These are phyloP conservation scores for Creontiades dilutus DNA, from an alignment of 2,888 invertebrate genomes.

Conservation along the genomic window DNA sequence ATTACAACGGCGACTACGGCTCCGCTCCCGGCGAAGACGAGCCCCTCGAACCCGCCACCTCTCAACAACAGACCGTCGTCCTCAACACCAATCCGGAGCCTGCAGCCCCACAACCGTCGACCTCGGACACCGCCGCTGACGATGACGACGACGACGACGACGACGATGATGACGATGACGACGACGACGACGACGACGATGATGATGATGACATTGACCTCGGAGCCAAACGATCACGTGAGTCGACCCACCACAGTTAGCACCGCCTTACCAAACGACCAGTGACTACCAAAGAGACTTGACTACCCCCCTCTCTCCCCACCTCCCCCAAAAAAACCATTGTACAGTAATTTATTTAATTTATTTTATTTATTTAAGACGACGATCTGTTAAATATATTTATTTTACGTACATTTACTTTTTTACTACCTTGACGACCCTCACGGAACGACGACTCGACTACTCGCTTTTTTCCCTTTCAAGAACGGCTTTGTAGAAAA, in stretches of 20 bases:
- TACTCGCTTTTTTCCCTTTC: not conserved
- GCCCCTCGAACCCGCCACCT: constrained; percentile 78
- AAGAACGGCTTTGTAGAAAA: constrained; percentile 5
- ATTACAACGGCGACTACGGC: constrained; percentile 77
- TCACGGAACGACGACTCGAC: constrained; percentile 26
- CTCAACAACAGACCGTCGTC: constrained; percentile 77
- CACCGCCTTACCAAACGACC: constrained; percentile 68
- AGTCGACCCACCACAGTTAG: constrained; percentile 82
- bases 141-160: constrained; percentile 79
- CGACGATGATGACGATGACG: constrained; percentile 79
- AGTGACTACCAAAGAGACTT: constrained; percentile 72
- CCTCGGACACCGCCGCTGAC: constrained; percentile 76
- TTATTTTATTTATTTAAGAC: constrained; percentile 70
- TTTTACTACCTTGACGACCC: constrained; percentile 52
- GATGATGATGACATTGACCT: constrained; percentile 80
- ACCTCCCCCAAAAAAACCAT: constrained; percentile 50
- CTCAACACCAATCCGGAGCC: constrained; percentile 75
- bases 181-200: constrained; percentile 78
- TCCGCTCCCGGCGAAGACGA: constrained; percentile 76
- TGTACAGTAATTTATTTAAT: constrained; percentile 70
- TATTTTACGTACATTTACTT: constrained; percentile 61
- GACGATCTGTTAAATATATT: constrained; percentile 69
- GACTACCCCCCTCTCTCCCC: constrained; percentile 56
- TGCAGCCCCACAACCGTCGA: constrained; percentile 76
- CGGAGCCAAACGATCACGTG: constrained; percentile 89